These are phyloP conservation scores for Zaprionus nigranus DNA, from an alignment of 1,140 invertebrate genomes.

Conservation along the genomic window DNA sequence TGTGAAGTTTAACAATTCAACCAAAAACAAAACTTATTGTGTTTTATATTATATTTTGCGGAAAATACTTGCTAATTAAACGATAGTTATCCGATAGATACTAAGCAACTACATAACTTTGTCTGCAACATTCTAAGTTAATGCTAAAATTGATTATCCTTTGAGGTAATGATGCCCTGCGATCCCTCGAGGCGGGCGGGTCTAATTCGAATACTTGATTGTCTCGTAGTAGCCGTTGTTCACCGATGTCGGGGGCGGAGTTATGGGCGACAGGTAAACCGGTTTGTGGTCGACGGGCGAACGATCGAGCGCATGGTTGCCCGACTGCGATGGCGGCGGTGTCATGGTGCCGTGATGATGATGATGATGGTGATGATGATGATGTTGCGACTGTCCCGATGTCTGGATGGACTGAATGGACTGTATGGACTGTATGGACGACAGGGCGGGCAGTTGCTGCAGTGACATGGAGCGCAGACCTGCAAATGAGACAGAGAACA, in stretches of 20 bases:
- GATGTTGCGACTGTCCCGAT: conserved; percentile 35
- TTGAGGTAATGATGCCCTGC: conserved; percentile 70
- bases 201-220: conserved; percentile 77
- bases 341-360: conserved; percentile 69
- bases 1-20: conserved; percentile 7
- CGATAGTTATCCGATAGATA: conserved; percentile 40
- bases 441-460: conserved; percentile 69
- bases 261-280: conserved; percentile 74
- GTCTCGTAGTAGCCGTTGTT: conserved; percentile 68
- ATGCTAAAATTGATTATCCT: conserved; percentile 65
- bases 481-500: conserved; percentile 34
- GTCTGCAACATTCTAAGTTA: conserved; percentile 62
- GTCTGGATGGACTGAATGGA: conserved; percentile 41
- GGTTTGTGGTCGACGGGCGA: conserved; percentile 76
- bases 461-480: conserved; percentile 78
- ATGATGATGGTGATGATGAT: conserved; percentile 47
- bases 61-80: conserved; percentile 29
- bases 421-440: conserved; percentile 56
- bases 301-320: conserved; percentile 66
- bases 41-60: conserved; percentile 2
- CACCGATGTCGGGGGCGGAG: conserved; percentile 67
- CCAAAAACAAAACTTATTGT: conserved; percentile 16
- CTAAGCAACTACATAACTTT: conserved; percentile 54
- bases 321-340: conserved; percentile 69
- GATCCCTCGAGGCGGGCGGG: conserved; percentile 9